phyloP scores from a whole-genome alignment of 2,113 vertebrate species.

The Pelvicachromis taeniatus region DNA sequence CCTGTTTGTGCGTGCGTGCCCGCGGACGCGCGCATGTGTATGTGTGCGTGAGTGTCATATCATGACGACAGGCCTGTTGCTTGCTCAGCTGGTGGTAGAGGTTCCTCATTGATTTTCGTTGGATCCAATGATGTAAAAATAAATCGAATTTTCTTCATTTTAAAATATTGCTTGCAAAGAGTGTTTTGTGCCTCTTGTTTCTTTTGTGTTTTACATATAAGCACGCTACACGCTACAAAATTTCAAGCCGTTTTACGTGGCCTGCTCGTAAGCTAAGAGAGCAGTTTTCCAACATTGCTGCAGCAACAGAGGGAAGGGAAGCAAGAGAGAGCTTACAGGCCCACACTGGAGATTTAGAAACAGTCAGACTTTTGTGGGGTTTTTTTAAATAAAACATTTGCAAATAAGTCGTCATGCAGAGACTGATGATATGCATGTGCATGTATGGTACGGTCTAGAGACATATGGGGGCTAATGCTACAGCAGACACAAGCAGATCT shows the following conservation, averaged over 20 bases:
- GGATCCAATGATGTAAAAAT: conserved; percentile 67
- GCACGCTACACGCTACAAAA: neutral
- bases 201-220: neutral
- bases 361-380: neutral
- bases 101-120: conserved; percentile 57
- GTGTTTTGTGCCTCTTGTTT: neutral
- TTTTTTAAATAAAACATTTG: neutral
- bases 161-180: neutral
- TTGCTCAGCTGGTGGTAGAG: conserved; percentile 54
- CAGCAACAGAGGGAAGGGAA: neutral
- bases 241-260: neutral
- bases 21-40: neutral
- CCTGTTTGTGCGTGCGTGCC: conserved; percentile 16
- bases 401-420: neutral
- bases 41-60: conserved; percentile 27
- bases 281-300: neutral
- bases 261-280: accelerated
- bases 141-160: conserved; percentile 66
- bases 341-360: neutral
- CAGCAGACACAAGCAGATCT: neutral
- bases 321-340: neutral
- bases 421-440: neutral
- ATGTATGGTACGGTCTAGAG: neutral
- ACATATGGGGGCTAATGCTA: neutral
- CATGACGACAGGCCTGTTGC: conserved; percentile 60